These are phyloP conservation scores for Drosophila tristis DNA, from an alignment of 1,140 invertebrate species.

Conservation along the genomic window DNA sequence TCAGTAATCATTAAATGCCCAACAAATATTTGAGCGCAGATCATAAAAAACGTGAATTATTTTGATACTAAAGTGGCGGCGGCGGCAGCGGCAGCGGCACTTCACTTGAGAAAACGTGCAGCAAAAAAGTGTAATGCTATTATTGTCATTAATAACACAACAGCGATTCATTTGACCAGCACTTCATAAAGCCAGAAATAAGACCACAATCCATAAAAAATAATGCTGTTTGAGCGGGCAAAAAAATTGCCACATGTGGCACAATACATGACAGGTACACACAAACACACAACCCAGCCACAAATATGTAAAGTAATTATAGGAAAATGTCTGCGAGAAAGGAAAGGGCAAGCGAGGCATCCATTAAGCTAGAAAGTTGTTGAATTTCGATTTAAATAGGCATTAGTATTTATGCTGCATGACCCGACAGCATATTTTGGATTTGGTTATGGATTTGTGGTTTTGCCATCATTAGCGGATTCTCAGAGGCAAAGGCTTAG, in stretches of 20 bases:
- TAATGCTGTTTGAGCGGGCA: conserved; percentile 1
- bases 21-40: conserved; percentile 3
- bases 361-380: too few relatives aligned
- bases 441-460: not conserved
- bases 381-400: not conserved
- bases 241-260: conserved; percentile 9
- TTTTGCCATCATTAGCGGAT: too few relatives aligned
- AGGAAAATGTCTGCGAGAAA: too few relatives aligned
- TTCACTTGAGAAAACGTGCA: conserved; percentile 32
- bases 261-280: conserved; percentile 16
- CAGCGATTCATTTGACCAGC: conserved; percentile 58
- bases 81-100: not conserved
- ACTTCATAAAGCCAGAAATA: conserved; percentile 49
- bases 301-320: too few relatives aligned
- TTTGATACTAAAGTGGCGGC: conserved; percentile 27
- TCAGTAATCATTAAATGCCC: conserved; percentile 31
- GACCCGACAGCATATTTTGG: too few relatives aligned
- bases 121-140: conserved; percentile 36
- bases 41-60: conserved; percentile 47
- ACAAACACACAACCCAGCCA: conserved; percentile 2
- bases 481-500: too few relatives aligned
- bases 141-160: conserved; percentile 51
- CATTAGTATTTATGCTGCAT: too few relatives aligned
- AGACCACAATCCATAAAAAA: conserved; percentile 33
- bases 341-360: too few relatives aligned